Evolutionary conservation across 2,888 invertebrate species (phyloP).

Genomic region (Eilema depressum): DNA sequence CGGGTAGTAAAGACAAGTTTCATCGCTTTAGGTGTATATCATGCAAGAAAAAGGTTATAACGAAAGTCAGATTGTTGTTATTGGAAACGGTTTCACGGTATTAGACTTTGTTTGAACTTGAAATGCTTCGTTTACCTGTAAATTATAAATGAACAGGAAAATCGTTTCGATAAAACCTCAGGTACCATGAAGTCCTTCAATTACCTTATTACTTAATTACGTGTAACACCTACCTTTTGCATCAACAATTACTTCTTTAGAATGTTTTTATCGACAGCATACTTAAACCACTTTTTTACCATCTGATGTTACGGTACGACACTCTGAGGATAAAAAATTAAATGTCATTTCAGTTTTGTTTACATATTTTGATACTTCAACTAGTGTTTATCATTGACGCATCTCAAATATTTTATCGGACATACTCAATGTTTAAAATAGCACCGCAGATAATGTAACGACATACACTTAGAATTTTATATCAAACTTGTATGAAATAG

Average conservation of each 20-base stretch:
- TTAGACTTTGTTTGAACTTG: neutral
- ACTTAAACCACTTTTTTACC: conserved; percentile 48
- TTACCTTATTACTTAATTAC: conserved; percentile 17
- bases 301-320: conserved; percentile 62
- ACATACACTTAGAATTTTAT: conserved; percentile 32
- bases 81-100: conserved; percentile 20
- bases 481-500: conserved; percentile 49
- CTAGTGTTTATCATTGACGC: conserved; percentile 21
- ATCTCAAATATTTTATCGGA: conserved; percentile 27
- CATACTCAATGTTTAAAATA: conserved; percentile 20
- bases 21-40: conserved; percentile 34
- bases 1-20: conserved; percentile 31
- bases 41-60: conserved; percentile 34
- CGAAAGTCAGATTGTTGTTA: conserved; percentile 33
- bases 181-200: conserved; percentile 8
- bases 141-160: neutral
- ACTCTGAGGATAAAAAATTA: conserved; percentile 56
- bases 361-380: conserved; percentile 33
- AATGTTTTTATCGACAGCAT: conserved; percentile 33
- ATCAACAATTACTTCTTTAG: conserved; percentile 19
- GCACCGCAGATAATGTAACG: conserved; percentile 13
- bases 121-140: neutral
- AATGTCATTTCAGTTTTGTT: conserved; percentile 40
- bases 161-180: conserved; percentile 12
- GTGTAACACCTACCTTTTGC: conserved; percentile 21